phyloP scores from a whole-genome alignment of 2,113 vertebrate species.

The Hoplias malabaricus region DNA sequence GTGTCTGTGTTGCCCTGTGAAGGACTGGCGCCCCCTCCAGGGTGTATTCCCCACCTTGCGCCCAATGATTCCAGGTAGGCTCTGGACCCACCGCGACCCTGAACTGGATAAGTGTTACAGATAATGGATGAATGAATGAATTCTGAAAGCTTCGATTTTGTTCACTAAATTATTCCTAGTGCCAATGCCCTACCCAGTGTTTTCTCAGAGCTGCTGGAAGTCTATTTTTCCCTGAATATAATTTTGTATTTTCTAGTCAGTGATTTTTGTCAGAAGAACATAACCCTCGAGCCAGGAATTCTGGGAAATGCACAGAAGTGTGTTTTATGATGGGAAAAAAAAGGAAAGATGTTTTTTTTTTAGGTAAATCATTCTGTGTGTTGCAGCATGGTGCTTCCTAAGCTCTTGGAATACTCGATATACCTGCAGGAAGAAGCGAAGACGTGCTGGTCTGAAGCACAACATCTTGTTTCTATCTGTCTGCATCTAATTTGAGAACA shows the following conservation, averaged over 20 bases:
- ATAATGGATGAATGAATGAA: too few species aligned
- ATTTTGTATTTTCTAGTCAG: background rate
- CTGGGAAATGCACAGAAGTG: background rate
- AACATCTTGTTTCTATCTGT: slow-evolving; percentile 41
- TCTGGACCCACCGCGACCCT: too few species aligned
- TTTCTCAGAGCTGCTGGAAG: background rate
- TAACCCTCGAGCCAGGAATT: slow-evolving; percentile 11
- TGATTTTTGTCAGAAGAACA: slow-evolving; percentile 32
- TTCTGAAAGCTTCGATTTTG: too few species aligned
- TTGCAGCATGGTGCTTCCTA: background rate
- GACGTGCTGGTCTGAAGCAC: slow-evolving; percentile 8
- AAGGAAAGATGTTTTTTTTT: background rate
- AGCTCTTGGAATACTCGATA: slow-evolving; percentile 27
- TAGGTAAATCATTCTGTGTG: slow-evolving; percentile 13
- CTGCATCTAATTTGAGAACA: slow-evolving; percentile 44
- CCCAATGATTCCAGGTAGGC: too few species aligned
- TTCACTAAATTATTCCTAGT: background rate
- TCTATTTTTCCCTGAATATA: background rate
- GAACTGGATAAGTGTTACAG: too few species aligned
- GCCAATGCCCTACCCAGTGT: background rate
- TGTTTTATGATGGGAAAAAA: slow-evolving; percentile 26
- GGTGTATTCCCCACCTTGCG: too few species aligned
- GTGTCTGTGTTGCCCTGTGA: too few species aligned
- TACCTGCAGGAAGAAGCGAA: slow-evolving; percentile 21
- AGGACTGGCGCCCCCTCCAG: too few species aligned